A percentile compares a stretch with the other conserved stretches of the same genome.
These are phyloP conservation scores for Poliocrania exsul DNA, from an alignment of 2,797 vertebrate genomes.

Conservation along the genomic window DNA sequence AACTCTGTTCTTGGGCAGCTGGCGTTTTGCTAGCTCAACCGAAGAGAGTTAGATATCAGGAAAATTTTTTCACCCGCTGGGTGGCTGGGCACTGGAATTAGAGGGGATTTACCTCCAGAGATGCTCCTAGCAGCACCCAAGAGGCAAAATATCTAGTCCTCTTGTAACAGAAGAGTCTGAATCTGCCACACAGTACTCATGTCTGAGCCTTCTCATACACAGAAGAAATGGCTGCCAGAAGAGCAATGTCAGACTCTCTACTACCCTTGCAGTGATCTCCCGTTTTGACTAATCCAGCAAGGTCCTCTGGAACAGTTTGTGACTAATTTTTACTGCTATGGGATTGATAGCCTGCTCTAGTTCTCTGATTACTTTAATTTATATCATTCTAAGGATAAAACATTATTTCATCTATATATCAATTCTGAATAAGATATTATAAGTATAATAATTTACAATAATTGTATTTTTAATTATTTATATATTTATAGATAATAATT, in stretches of 20 bases:
- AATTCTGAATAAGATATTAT: not conserved
- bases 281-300: not conserved
- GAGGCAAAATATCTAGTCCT: not conserved
- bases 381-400: not conserved
- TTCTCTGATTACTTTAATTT: not conserved
- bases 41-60: not conserved
- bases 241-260: rapidly evolving
- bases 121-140: not conserved
- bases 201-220: not conserved
- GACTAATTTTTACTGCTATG: not conserved
- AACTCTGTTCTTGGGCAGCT: no score
- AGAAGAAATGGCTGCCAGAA: not conserved
- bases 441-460: not conserved
- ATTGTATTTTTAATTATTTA: not conserved
- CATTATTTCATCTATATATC: not conserved
- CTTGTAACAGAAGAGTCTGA: not conserved
- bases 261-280: not conserved
- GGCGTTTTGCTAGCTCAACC: no score
- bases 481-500: not conserved
- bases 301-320: not conserved
- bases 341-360: not conserved
- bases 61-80: not conserved
- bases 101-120: not conserved
- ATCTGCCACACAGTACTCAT: not conserved
- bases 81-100: not conserved